Base-by-base conservation (phyloP, 2,113 vertebrate species). In the Lophius piscatorius region DNA sequence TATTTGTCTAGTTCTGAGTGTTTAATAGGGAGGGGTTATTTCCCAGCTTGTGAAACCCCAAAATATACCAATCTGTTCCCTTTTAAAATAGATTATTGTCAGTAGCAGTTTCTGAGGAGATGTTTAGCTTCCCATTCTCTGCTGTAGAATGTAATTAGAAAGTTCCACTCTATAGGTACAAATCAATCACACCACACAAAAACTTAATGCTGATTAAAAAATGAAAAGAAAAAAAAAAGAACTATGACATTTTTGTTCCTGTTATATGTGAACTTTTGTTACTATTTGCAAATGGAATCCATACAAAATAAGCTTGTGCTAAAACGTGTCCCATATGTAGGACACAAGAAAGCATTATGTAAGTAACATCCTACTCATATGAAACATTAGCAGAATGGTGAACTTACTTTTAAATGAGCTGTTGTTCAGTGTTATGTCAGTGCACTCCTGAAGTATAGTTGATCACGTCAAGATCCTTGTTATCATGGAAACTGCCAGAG, bases 401-500 rank as follows among this genome's bases (percentile, higher is more conserved):
- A 57, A 87, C 81, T 86, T 77, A 83, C 83, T 16, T 70, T 76
- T 8, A 40, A 78, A 40, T 45, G 24, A 63, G 61, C 23, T 59
- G 65, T 47, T 49, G 50, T 55, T 70, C 14, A 63, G 55, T 49
- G 68, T 45, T 49, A 55, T 18, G 29, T 44, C 45, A 45, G 3
- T 29, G 18, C 54, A 55, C 70, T 60, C 36, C 58, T 63, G 78
- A 16, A 76, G 61, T 77, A 80, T 78, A 66, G 70, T 70, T 76
- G 54, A 79, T 72, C 38, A 36, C 41, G 41, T 54, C 52, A 63
- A 63, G 61, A 60, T 81, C 63, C 75, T 72, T 78, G 75, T 82
- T 81, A 73, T 81, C 66, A 73, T 80, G 59, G 63, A 69, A 79
- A 74, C 73, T 78, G 62, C 72, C 63, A 38, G 72, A 63, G 75